A percentile compares a stretch with the other conserved stretches of the same genome.
phyloP scores from a whole-genome alignment of 2,888 invertebrate genomes.

The Pseudococcus jackbeardsleyi region DNA sequence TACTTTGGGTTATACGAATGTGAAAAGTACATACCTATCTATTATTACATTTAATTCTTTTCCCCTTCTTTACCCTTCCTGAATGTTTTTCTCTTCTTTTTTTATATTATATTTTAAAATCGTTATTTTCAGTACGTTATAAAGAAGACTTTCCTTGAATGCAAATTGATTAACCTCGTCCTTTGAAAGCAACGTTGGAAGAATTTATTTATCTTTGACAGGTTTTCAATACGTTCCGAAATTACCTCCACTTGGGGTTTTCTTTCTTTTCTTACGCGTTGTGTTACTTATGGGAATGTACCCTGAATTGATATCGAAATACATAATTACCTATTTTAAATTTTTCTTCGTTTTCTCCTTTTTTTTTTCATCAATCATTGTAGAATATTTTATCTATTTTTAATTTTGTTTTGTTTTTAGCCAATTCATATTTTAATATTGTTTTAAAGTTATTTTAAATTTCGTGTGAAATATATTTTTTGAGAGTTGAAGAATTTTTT shows the following conservation, averaged over 20 bases:
- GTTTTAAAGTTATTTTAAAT: slow-evolving; percentile 3
- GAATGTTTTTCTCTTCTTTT: not conserved
- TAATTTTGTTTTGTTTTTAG: not conserved
- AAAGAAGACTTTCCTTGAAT: slow-evolving; percentile 43
- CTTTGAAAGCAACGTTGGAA: slow-evolving; percentile 7
- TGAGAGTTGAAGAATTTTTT: not conserved
- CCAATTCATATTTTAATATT: not conserved
- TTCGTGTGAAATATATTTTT: slow-evolving; percentile 38
- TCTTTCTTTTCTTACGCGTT: slow-evolving; percentile 6
- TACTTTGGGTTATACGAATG: not conserved
- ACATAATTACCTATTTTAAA: slow-evolving; percentile 4
- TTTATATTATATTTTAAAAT: slow-evolving; percentile 9
- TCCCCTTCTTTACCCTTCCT: not conserved
- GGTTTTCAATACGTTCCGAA: not conserved
- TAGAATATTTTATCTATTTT: not conserved
- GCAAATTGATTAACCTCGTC: slow-evolving; percentile 44
- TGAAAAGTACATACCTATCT: not conserved
- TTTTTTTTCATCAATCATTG: slow-evolving; percentile 12
- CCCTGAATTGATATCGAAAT: slow-evolving; percentile 1
- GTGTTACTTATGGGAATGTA: not conserved
- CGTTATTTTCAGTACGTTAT: slow-evolving; percentile 45
- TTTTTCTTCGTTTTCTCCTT: slow-evolving; percentile 8
- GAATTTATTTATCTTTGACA: slow-evolving; percentile 30
- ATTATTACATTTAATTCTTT: not conserved
- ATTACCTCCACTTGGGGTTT: not conserved